phyloP scores from a whole-genome alignment of 2,888 invertebrate species.

The Apotomis capreana region DNA sequence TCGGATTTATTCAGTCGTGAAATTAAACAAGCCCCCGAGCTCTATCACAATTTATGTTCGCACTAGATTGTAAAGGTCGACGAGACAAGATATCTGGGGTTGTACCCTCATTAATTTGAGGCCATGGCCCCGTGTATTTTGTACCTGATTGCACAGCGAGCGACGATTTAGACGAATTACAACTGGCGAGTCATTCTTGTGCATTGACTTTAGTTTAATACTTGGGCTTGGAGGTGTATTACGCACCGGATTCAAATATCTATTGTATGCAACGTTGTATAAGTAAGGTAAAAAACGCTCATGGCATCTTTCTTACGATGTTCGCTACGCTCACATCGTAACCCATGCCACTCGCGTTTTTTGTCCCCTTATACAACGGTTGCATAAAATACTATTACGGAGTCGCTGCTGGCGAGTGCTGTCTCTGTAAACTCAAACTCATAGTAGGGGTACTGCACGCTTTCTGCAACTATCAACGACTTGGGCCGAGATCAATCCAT shows the following conservation, averaged over 20 bases:
- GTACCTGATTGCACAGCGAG: conserved; percentile 38
- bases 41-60: conserved; percentile 80
- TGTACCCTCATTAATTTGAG: conserved; percentile 72
- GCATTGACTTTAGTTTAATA: not conserved
- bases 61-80: conserved; percentile 75
- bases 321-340: no score
- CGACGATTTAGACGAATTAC: conserved; percentile 27
- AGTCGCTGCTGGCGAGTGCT: no score
- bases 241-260: not conserved
- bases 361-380: no score
- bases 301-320: no score
- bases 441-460: no score
- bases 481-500: no score
- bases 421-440: no score
- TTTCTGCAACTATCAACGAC: no score
- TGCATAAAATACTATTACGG: no score
- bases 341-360: no score
- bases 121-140: conserved; percentile 40
- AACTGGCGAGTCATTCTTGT: conserved; percentile 1
- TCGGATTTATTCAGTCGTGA: conserved; percentile 82
- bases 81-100: conserved; percentile 58
- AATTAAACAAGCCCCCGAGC: conserved; percentile 79
- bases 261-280: no score
- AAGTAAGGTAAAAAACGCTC: no score
- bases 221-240: not conserved